A percentile compares a stretch with the other conserved stretches of the same genome.
Conservation (phyloP, 1,140 invertebrate genomes). For the Protaetia brevitarsis region DNA sequence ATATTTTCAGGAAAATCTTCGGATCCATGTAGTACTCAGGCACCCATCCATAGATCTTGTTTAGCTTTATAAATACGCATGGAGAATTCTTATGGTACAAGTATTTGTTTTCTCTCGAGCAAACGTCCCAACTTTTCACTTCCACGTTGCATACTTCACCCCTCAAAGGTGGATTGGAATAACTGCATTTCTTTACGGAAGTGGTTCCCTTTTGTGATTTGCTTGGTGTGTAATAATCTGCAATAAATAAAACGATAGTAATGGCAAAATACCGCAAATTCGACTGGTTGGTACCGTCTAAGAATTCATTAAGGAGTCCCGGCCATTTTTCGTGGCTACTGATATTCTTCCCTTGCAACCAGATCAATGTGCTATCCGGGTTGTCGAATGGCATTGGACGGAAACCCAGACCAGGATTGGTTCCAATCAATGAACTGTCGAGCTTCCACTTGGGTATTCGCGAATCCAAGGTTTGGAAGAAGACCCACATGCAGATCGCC, state of each 20-base stretch:
- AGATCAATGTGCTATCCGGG: slow-evolving; percentile 90
- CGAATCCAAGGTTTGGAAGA: slow-evolving; percentile 86
- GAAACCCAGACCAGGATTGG: slow-evolving; percentile 91
- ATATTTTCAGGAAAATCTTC: slow-evolving; percentile 43
- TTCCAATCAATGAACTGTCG: slow-evolving; percentile 80
- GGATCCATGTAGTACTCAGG: slow-evolving; percentile 45
- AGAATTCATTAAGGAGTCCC: slow-evolving; percentile 66
- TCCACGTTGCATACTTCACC: slow-evolving; percentile 62
- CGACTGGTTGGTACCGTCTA: slow-evolving; percentile 67
- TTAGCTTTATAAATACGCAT: slow-evolving; percentile 65
- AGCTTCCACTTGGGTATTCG: slow-evolving; percentile 81
- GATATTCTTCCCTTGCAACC: slow-evolving; percentile 79
- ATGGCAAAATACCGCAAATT: not conserved
- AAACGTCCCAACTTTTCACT: slow-evolving; percentile 61
- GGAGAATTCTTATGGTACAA: slow-evolving; percentile 71
- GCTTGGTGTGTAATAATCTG: slow-evolving; percentile 60
- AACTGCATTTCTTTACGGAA: slow-evolving; percentile 57
- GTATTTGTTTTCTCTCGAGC: slow-evolving; percentile 68
- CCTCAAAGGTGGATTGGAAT: slow-evolving; percentile 52
- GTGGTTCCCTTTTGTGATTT: slow-evolving; percentile 55
- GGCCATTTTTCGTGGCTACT: slow-evolving; percentile 80
- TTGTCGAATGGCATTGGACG: slow-evolving; percentile 83
- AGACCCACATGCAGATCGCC: slow-evolving; percentile 85
- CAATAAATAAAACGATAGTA: slow-evolving; percentile 22
- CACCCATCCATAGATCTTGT: slow-evolving; percentile 54